Evolutionary conservation across 2,888 invertebrate genomes (phyloP).

Genomic region (Leucania comma): DNA sequence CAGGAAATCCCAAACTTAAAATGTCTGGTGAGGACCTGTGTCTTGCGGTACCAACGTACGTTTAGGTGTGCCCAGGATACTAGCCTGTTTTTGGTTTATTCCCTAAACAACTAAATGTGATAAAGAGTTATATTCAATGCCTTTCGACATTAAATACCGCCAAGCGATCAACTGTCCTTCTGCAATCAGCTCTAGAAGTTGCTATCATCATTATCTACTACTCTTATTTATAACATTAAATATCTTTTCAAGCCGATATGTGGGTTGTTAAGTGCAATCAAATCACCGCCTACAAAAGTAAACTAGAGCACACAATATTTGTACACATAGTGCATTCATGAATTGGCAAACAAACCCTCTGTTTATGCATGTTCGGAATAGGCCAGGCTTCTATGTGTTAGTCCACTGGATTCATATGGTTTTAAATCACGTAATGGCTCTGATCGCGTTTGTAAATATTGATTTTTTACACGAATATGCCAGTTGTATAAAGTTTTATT

Average conservation of each 20-base stretch:
- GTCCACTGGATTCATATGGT: not conserved
- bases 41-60: too few relatives aligned
- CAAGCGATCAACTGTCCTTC: too few relatives aligned
- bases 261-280: not conserved
- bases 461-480: slow-evolving; percentile 1
- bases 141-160: too few relatives aligned
- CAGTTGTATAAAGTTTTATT: not conserved
- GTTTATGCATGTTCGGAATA: slow-evolving; percentile 19
- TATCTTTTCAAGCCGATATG: not conserved
- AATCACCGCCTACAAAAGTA: not conserved
- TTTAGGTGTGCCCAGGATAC: too few relatives aligned
- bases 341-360: slow-evolving; percentile 7
- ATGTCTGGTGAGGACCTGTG: too few relatives aligned
- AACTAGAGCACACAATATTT: not conserved
- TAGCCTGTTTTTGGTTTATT: too few relatives aligned
- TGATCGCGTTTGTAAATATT: slow-evolving; percentile 8
- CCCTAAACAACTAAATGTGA: too few relatives aligned
- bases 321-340: not conserved
- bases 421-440: slow-evolving; percentile 10
- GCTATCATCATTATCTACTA: not conserved
- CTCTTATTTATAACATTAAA: too few relatives aligned
- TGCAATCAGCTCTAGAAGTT: too few relatives aligned
- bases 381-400: not conserved
- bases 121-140: too few relatives aligned
- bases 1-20: too few relatives aligned